Base-by-base conservation (phyloP, 2,888 invertebrate genomes). In the Myathropa florea region DNA sequence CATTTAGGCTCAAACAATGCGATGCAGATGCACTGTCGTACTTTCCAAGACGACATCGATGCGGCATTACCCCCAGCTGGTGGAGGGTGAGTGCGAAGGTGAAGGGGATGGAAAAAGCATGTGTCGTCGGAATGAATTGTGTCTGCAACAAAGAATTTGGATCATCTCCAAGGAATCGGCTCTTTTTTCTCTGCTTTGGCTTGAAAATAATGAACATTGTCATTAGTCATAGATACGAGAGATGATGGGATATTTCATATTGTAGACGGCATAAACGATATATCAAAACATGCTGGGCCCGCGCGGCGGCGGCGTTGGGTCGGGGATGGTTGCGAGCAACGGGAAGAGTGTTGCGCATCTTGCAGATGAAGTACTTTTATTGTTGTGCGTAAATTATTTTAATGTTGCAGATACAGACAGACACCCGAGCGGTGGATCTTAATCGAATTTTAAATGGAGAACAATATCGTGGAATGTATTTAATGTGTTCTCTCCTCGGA, bases 221-320 rank as follows among this genome's bases (percentile, higher is more conserved):
- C 91, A 91, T 91, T 91, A 91, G 91, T 91, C 91, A 91, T 91
- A 90, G 90, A 87, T 88, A 90, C 90, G 89, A 90, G 87, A 83
- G 83, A 87, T 87, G 87, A 87, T 87, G 83, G 83, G 79, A 87
- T 87, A 87, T 87, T 80, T 87, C 87, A 87, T 87, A 87, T 87
- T 53, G 83, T 82, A 83, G 83, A 83, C 87, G 79, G 87, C 87
- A 83, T 83, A 79, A 87, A 83, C 79, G 73, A 82, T 87, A 87
- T 79, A 83, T 87, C 79, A 87, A 87, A 87, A 80, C 63, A 65
- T 86, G 78, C 59, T 83, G 60, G 73, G 70, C 60, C 67, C 21
- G 24, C 23, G 12, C 14, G 23, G 12, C 57, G n/a, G 12, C 23
- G 57, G 2, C 57, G 28, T 26, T 21, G 4, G 67, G 28, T 28